Evolutionary conservation across 1,140 invertebrate species (phyloP), one percentile per base, ranked within the genome.

Genomic region (Acromyrmex charruanus): DNA sequence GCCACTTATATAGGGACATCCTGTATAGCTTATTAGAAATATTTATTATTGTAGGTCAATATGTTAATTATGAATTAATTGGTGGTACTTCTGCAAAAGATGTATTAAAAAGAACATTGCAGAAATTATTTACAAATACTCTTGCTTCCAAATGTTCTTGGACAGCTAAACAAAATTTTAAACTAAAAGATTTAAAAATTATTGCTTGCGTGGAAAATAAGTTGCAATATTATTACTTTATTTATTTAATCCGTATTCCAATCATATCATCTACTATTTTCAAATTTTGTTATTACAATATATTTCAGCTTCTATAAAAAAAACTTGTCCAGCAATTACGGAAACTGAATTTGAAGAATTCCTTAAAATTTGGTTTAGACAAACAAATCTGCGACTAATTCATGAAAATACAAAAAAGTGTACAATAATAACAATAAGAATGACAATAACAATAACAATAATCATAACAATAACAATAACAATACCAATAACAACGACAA

Each of bases 281-380:
- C 6, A 35, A 35, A 35, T 35, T 35, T 35, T 35, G 31, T 49
- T 49, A 49, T 35, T 21, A 21, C 21, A 21, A 21, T 25, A 14
- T 61, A 61, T 61, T 61, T 61, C 21, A 61, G 21, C 58, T 61
- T n/a, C 21, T 12, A 61, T 61, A 12, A 61, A 61, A 61, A 61
- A 61, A 61, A 61, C 9, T 61, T 61, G 58, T 61, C 58, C 58
- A 12, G 58, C 58, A 6, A 25, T 59, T 59, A 59, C 58, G 21
- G n/a, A 59, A 59, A 21, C 58, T n/a, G 58, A 59, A 12, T 59
- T 25, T 21, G 58, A 59, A 59, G 21, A 59, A 59, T 1, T 3
- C 9, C 21, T 59, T 25, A 59, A 59, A 59, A 59, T n/a, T 59
- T 59, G 58, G 10, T 59, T 59, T n/a, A 59, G 21, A 59, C 31